Conservation (phyloP, 2,113 vertebrate genomes). For the Silurus glanis region DNA sequence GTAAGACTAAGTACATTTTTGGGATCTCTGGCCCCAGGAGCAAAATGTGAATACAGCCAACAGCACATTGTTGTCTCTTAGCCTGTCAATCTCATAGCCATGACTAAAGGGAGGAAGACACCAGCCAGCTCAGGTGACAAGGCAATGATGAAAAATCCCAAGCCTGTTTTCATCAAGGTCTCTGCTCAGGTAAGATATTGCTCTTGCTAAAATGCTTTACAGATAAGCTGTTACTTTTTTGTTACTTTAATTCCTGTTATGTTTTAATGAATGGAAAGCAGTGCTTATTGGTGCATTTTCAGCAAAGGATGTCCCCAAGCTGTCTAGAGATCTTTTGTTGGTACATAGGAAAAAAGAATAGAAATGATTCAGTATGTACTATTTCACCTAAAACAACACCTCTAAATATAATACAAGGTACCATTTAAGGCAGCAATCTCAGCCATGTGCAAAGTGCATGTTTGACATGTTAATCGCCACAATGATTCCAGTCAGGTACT, state of each 20-base stretch:
- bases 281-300: constrained; percentile 26
- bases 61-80: neutral
- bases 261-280: constrained; percentile 41
- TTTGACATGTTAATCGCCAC: neutral
- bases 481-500: no score
- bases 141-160: constrained; percentile 61
- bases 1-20: neutral
- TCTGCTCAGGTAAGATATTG: constrained; percentile 68
- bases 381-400: constrained; percentile 6
- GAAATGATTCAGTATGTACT: neutral
- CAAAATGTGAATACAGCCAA: constrained; percentile 44
- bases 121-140: constrained; percentile 59
- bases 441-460: neutral
- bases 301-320: constrained; percentile 17
- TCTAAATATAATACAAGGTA: neutral
- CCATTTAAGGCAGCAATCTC: constrained; percentile 3
- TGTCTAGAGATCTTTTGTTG: neutral
- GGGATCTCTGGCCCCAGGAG: constrained; percentile 25
- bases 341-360: neutral
- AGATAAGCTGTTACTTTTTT: neutral
- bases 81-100: constrained; percentile 64
- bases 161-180: constrained; percentile 67
- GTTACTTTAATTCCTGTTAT: constrained; percentile 4
- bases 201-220: neutral
- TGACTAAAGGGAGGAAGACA: constrained; percentile 69